Percentiles rank a stretch among this genome's conserved stretches.
phyloP scores from a whole-genome alignment of 2,797 vertebrate genomes.

The Acestrorhynchus altus region DNA sequence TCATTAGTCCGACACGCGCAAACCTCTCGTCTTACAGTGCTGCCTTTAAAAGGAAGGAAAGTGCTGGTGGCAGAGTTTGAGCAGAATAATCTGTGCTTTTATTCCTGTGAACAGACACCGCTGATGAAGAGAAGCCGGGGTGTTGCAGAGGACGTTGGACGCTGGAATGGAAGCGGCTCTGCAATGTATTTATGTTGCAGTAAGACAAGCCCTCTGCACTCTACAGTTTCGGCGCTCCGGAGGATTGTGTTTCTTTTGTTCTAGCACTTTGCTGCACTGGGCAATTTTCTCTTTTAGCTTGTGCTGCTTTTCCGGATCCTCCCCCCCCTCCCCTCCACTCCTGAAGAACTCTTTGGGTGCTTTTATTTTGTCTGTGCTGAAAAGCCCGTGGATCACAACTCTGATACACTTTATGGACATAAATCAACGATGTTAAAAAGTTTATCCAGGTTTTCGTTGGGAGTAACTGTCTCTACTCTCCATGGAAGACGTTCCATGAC shows the following conservation, averaged over 20 bases:
- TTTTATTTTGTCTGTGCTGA: not conserved
- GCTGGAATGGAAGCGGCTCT: slow-evolving; percentile 39
- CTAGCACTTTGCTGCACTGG: slow-evolving; percentile 60
- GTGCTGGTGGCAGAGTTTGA: slow-evolving; percentile 4
- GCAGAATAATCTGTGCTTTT: slow-evolving; percentile 25
- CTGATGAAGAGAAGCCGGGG: slow-evolving; percentile 15
- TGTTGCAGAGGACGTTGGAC: slow-evolving; percentile 49
- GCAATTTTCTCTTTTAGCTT: slow-evolving; percentile 52
- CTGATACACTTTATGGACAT: no score
- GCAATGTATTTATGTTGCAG: slow-evolving; percentile 52
- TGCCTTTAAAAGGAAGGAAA: slow-evolving; percentile 26
- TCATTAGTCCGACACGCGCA: not conserved
- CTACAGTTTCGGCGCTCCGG: slow-evolving; percentile 56
- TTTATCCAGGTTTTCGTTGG: no score
- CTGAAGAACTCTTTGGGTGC: not conserved
- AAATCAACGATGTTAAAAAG: no score
- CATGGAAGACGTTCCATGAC: no score
- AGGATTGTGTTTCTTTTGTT: slow-evolving; percentile 63
- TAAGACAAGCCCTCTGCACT: slow-evolving; percentile 46
- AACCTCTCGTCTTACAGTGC: slow-evolving; percentile 10
- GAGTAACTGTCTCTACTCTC: no score
- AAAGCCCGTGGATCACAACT: not conserved
- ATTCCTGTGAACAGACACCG: slow-evolving; percentile 34
- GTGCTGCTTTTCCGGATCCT: slow-evolving; percentile 30
- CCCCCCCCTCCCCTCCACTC: not conserved